phyloP scores from a whole-genome alignment of 2,888 invertebrate species.

The Agriopis marginaria region DNA sequence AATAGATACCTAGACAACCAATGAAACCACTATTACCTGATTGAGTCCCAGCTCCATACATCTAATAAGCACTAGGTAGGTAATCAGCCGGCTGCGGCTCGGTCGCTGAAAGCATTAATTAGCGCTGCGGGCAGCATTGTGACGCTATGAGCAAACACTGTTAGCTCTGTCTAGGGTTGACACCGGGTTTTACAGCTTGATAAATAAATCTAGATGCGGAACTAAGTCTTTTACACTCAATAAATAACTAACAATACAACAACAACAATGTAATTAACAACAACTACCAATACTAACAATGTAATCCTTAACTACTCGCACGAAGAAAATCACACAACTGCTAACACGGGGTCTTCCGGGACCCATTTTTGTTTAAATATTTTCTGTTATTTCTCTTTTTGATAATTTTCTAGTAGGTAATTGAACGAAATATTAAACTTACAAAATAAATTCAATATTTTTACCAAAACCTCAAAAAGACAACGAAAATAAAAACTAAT shows the following conservation, averaged over 20 bases:
- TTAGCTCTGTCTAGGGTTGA: conserved; percentile 71
- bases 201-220: background rate
- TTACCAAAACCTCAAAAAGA: no score
- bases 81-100: conserved; percentile 44
- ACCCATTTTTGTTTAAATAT: no score
- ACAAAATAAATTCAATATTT: no score
- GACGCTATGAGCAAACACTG: conserved; percentile 72
- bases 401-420: no score
- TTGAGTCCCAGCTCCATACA: conserved; percentile 1
- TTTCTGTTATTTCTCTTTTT: no score
- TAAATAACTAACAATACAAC: background rate
- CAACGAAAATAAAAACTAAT: no score
- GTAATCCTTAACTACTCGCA: no score
- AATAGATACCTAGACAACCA: background rate
- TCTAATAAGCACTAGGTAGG: conserved; percentile 41
- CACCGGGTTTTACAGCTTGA: conserved; percentile 11
- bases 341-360: no score
- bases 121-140: conserved; percentile 75
- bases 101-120: conserved; percentile 68
- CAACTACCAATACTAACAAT: no score
- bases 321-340: no score
- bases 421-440: no score
- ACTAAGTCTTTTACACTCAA: background rate
- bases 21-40: conserved; percentile 11
- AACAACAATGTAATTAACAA: no score